phyloP scores from a whole-genome alignment of 92 coral and sea anemone genomes.

The Umimayanthus kanabou region DNA sequence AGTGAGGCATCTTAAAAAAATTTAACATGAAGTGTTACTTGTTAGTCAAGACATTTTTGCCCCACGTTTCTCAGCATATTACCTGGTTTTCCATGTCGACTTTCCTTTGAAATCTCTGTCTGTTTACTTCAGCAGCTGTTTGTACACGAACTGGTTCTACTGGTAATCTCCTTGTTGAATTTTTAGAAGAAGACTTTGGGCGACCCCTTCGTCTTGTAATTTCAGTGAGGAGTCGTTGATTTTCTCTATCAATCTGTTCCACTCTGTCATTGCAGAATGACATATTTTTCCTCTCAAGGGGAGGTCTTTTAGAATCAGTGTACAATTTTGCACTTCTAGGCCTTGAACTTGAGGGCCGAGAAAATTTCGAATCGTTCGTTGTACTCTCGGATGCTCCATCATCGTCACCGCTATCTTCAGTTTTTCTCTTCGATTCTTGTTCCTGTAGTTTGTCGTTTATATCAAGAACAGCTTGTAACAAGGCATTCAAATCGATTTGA shows the following conservation, averaged over 20 bases:
- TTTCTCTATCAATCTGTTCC: constrained; percentile 90
- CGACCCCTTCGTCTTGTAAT: constrained; percentile 65
- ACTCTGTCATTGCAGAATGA: constrained; percentile 87
- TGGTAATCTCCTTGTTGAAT: constrained; percentile 47
- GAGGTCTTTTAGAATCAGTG: constrained; percentile 54
- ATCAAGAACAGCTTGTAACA: constrained; percentile 96
- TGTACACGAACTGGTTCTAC: constrained; percentile 83
- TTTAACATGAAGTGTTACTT: background rate
- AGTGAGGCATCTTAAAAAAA: background rate
- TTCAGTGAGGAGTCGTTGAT: constrained; percentile 84
- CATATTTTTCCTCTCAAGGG: constrained; percentile 85
- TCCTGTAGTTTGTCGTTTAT: constrained; percentile 82
- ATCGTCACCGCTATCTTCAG: constrained; percentile 17
- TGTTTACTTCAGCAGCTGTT: constrained; percentile 93
- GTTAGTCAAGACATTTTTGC: background rate
- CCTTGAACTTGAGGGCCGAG: constrained; percentile 62
- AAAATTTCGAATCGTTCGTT: constrained; percentile 54
- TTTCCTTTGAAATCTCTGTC: constrained; percentile 84
- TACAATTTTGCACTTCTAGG: constrained; percentile 71
- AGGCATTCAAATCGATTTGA: constrained; percentile 84
- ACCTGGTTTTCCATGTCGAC: constrained; percentile 96
- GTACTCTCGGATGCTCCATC: constrained; percentile 56
- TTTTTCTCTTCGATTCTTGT: constrained; percentile 40
- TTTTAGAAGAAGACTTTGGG: constrained; percentile 63
- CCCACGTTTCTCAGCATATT: background rate